Conservation (phyloP, 2,797 vertebrate species). For the Percopsis omiscomaycus region DNA sequence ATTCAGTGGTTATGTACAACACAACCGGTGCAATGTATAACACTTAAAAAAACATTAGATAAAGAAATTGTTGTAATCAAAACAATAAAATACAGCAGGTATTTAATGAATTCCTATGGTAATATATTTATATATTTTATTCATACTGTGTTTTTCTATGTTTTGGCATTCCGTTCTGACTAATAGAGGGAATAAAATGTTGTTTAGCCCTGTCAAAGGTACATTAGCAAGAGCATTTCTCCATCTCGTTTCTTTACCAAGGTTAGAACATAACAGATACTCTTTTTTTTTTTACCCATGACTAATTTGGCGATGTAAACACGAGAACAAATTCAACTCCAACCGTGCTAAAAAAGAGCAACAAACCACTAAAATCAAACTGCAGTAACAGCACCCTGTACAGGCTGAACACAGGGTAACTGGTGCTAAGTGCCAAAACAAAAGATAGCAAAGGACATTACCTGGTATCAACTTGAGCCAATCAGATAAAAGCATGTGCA, state of each 20-base stretch:
- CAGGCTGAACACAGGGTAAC: no score
- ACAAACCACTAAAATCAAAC: no score
- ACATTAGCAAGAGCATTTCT: conserved; percentile 43
- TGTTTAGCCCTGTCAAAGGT: conserved; percentile 44
- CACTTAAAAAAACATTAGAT: conserved; percentile 59
- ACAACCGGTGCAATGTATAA: conserved; percentile 61
- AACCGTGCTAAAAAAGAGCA: no score
- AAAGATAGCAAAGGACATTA: no score
- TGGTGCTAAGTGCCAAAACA: no score
- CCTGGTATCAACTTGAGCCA: no score
- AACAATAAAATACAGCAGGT: conserved; percentile 77
- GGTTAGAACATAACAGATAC: conserved; percentile 25
- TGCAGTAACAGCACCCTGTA: no score
- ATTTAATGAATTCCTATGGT: conserved; percentile 60
- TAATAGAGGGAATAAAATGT: conserved; percentile 42
- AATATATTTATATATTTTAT: conserved; percentile 59
- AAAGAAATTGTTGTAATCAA: conserved; percentile 63
- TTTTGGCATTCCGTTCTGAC: conserved; percentile 68
- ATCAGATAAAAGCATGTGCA: no score
- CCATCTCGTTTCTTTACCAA: conserved; percentile 42
- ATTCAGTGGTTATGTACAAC: conserved; percentile 74
- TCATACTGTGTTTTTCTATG: conserved; percentile 62
- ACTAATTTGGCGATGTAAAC: conserved; percentile 40
- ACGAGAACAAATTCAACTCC: no score
- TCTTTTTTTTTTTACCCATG: conserved; percentile 26